These are phyloP conservation scores for Monopis laevigella DNA, from an alignment of 2,888 invertebrate species.

Conservation along the genomic window DNA sequence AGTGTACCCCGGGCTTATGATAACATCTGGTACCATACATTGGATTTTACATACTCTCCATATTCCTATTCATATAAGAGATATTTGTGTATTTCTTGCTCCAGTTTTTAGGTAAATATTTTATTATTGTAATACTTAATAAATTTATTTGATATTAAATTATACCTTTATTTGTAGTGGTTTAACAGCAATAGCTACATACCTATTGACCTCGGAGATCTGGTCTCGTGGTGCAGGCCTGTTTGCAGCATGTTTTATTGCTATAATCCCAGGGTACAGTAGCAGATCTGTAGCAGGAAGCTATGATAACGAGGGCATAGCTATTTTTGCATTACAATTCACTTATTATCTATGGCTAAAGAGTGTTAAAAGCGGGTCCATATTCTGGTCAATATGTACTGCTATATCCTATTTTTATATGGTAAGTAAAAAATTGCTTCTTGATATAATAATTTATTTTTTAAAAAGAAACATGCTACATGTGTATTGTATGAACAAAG, in stretches of 20 bases:
- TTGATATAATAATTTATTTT: too few species aligned
- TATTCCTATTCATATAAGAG: slow-evolving; percentile 97
- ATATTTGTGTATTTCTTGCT: slow-evolving; percentile 98
- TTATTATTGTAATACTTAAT: too few species aligned
- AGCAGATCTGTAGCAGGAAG: slow-evolving; percentile 99
- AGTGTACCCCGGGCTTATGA: slow-evolving; percentile 98
- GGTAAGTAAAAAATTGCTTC: too few species aligned
- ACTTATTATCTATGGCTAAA: slow-evolving; percentile 99
- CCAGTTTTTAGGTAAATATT: slow-evolving; percentile 95
- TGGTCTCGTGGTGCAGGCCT: slow-evolving; percentile 97
- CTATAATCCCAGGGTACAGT: slow-evolving; percentile 98
- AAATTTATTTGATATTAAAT: too few species aligned
- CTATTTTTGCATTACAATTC: slow-evolving; percentile 98
- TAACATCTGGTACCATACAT: slow-evolving; percentile 97
- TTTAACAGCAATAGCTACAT: slow-evolving; percentile 96
- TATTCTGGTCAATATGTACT: slow-evolving; percentile 95
- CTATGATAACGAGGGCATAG: slow-evolving; percentile 99
- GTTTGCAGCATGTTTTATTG: slow-evolving; percentile 98
- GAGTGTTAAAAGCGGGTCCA: slow-evolving; percentile 96
- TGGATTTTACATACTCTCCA: slow-evolving; percentile 90
- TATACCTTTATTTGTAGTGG: slow-evolving; percentile 90
- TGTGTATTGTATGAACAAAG: too few species aligned
- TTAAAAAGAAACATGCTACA: too few species aligned
- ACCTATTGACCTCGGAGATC: slow-evolving; percentile 95
- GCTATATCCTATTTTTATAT: slow-evolving; percentile 99